Evolutionary conservation across 2,888 invertebrate genomes (phyloP).

Genomic region (Anticlea derivata): DNA sequence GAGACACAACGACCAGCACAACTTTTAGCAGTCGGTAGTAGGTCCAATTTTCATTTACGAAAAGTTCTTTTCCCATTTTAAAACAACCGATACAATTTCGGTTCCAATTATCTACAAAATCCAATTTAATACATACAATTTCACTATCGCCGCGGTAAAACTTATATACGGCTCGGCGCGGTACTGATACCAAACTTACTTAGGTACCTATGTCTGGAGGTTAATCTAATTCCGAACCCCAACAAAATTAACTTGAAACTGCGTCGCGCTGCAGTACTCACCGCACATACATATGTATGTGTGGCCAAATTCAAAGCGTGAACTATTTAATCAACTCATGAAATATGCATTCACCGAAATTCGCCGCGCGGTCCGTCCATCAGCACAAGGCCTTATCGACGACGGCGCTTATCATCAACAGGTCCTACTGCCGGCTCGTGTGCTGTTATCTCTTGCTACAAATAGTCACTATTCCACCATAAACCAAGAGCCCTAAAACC

Average conservation of each 20-base stretch:
- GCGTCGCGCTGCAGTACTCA: slow-evolving; percentile 48
- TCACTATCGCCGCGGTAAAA: background rate
- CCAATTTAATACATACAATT: background rate
- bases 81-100: too few relatives aligned
- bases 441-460: slow-evolving; percentile 81
- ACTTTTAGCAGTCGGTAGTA: too few relatives aligned
- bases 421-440: slow-evolving; percentile 77
- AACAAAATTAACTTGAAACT: slow-evolving; percentile 28
- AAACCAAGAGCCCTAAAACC: slow-evolving; percentile 48
- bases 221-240: slow-evolving; percentile 22
- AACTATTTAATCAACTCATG: slow-evolving; percentile 83
- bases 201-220: slow-evolving; percentile 16
- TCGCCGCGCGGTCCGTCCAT: slow-evolving; percentile 75
- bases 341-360: slow-evolving; percentile 82
- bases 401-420: slow-evolving; percentile 82
- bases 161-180: background rate
- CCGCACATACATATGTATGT: slow-evolving; percentile 55
- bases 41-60: too few relatives aligned
- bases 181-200: slow-evolving; percentile 11
- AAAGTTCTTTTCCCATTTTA: too few relatives aligned
- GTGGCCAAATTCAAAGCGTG: slow-evolving; percentile 69
- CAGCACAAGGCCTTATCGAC: slow-evolving; percentile 76
- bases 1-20: too few relatives aligned
- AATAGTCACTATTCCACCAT: slow-evolving; percentile 61
- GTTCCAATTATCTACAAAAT: too few relatives aligned